Evolutionary conservation across 1,140 invertebrate genomes (phyloP).

Genomic region (Nasonia longicornis): DNA sequence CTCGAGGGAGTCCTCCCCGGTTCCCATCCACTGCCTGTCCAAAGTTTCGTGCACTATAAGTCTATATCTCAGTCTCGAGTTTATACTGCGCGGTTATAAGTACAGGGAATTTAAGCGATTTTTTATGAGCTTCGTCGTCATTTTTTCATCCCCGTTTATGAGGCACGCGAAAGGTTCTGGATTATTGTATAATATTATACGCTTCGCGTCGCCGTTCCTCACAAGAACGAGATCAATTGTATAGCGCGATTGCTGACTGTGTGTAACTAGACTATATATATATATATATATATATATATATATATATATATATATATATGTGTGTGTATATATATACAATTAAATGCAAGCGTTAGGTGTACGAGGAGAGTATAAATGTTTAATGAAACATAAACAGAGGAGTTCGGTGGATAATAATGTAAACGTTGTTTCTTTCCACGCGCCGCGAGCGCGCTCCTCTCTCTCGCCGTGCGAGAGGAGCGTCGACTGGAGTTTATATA

Average conservation of each 20-base stretch:
- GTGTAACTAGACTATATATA: constrained; percentile 19
- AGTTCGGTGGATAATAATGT: not conserved
- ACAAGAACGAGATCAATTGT: constrained; percentile 5
- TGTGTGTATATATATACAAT: not conserved
- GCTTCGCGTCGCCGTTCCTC: constrained; percentile 7
- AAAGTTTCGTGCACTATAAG: not conserved
- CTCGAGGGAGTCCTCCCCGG: not conserved
- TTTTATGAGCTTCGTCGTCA: not conserved
- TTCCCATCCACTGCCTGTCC: constrained; percentile 3
- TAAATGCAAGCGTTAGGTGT: not conserved
- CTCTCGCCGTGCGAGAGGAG: constrained; percentile 14
- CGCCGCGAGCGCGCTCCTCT: not conserved
- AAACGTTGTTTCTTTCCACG: constrained; percentile 31
- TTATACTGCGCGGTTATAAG: not conserved
- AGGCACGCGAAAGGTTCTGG: not conserved
- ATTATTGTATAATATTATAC: not conserved
- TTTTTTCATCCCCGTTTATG: not conserved
- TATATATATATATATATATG: not conserved
- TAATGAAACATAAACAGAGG: constrained; percentile 18
- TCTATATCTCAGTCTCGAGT: not conserved
- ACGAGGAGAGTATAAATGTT: constrained; percentile 15
- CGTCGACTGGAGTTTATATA: not conserved
- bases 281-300: no score
- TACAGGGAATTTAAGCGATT: not conserved
- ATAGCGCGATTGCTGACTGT: not conserved